Evolutionary conservation across 2,113 vertebrate species (phyloP).

Genomic region (Rhea pennata): DNA sequence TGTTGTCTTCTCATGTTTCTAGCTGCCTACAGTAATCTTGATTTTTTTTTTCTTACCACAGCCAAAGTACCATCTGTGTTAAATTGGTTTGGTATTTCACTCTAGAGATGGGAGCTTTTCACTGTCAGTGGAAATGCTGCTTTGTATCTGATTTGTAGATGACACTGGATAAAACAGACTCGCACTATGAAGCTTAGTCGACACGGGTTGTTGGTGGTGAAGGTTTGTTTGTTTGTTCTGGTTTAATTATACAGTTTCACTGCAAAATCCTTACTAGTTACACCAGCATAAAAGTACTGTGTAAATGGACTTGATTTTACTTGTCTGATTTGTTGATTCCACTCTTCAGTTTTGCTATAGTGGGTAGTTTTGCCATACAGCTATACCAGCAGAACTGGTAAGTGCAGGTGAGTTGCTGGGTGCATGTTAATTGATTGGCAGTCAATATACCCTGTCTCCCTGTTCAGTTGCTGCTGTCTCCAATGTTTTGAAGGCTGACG

Average conservation of each 20-base stretch:
- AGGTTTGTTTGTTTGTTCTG: neutral
- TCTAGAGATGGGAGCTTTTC: neutral
- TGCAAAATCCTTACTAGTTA: conserved; percentile 17
- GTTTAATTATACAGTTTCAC: neutral
- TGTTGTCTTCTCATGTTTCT: neutral
- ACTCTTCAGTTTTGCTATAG: neutral
- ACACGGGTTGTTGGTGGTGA: neutral
- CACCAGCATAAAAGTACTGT: neutral
- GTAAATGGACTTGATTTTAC: neutral
- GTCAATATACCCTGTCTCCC: neutral
- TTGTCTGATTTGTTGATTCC: neutral
- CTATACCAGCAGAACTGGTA: conserved; percentile 11
- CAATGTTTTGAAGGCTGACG: neutral
- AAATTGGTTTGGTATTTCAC: neutral
- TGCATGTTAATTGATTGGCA: neutral
- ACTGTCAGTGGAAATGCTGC: neutral
- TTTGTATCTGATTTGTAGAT: neutral
- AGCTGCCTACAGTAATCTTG: neutral
- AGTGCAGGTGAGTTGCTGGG: conserved; percentile 14
- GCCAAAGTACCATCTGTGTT: neutral
- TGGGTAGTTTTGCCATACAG: neutral
- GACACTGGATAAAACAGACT: neutral
- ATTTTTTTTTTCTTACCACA: neutral
- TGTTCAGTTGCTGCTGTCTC: neutral
- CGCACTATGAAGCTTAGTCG: neutral